Evolutionary conservation across 2,888 invertebrate genomes (phyloP).

Genomic region (Galeruca laticollis): DNA sequence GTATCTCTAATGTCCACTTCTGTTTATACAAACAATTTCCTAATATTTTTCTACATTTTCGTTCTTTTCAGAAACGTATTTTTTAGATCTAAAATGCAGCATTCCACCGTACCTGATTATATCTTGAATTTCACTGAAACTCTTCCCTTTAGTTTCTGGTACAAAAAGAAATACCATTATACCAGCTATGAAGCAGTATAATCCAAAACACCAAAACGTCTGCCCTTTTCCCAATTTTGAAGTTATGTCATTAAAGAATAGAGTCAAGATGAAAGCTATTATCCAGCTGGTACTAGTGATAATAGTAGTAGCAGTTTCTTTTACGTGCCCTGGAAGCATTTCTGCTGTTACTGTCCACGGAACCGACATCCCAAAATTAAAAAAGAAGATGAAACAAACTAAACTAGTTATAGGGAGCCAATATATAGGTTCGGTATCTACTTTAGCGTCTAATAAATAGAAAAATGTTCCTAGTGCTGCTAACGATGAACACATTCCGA

Average conservation of each 20-base stretch:
- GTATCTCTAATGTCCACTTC: too few relatives aligned
- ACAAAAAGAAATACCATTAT: conserved; percentile 69
- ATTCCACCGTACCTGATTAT: conserved; percentile 57
- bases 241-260: conserved; percentile 74
- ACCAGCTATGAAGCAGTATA: conserved; percentile 68
- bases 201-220: conserved; percentile 80
- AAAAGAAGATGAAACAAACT: conserved; percentile 77
- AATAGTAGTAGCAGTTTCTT: conserved; percentile 78
- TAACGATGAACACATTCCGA: conserved; percentile 74
- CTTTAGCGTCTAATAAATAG: conserved; percentile 69
- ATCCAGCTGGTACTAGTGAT: conserved; percentile 82
- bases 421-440: conserved; percentile 65
- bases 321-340: conserved; percentile 82
- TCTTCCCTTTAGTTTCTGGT: conserved; percentile 92
- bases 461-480: conserved; percentile 68
- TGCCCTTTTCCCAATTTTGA: conserved; percentile 71
- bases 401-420: conserved; percentile 82
- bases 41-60: conserved; percentile 5
- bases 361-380: conserved; percentile 73
- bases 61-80: neutral
- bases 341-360: conserved; percentile 86
- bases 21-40: neutral
- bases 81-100: conserved; percentile 18
- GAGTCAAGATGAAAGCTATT: conserved; percentile 79
- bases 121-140: conserved; percentile 85